phyloP scores from a whole-genome alignment of 2,888 invertebrate genomes.

The Encarsia formosa region DNA sequence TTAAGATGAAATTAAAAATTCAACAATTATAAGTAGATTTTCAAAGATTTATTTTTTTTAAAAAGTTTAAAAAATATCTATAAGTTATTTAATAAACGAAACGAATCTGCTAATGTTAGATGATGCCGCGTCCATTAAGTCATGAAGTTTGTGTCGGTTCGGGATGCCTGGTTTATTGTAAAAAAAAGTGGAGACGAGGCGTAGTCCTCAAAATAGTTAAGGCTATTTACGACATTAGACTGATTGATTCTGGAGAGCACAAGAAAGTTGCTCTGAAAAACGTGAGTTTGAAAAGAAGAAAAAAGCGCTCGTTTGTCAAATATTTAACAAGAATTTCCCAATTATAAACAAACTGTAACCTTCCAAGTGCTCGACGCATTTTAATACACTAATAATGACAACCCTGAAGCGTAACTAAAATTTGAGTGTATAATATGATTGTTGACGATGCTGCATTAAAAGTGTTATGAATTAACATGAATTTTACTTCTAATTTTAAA shows the following conservation, averaged over 20 bases:
- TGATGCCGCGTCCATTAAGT: slow-evolving; percentile 43
- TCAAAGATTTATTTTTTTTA: too few species aligned
- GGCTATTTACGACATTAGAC: slow-evolving; percentile 38
- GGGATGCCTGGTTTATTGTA: slow-evolving; percentile 45
- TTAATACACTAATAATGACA: too few species aligned
- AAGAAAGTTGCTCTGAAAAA: slow-evolving; percentile 39
- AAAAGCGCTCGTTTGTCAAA: too few species aligned
- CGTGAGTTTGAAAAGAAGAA: slow-evolving; percentile 43
- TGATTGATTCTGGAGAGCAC: slow-evolving; percentile 47
- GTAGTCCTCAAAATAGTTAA: slow-evolving; percentile 41
- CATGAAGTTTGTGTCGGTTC: slow-evolving; percentile 44
- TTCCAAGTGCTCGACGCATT: too few species aligned
- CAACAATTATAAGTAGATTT: too few species aligned
- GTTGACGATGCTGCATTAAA: too few species aligned
- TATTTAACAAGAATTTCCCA: slow-evolving; percentile 1
- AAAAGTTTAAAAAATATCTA: not conserved
- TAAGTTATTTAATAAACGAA: not conserved
- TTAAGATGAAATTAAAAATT: not conserved
- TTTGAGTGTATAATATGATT: too few species aligned
- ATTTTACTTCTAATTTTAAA: too few species aligned
- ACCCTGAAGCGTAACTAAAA: too few species aligned
- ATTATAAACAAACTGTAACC: not conserved
- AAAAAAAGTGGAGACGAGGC: slow-evolving; percentile 44
- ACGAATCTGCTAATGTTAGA: slow-evolving; percentile 38
- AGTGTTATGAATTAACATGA: too few species aligned